Conservation (phyloP, 2,888 invertebrate genomes). For the Ormia ochracea region DNA sequence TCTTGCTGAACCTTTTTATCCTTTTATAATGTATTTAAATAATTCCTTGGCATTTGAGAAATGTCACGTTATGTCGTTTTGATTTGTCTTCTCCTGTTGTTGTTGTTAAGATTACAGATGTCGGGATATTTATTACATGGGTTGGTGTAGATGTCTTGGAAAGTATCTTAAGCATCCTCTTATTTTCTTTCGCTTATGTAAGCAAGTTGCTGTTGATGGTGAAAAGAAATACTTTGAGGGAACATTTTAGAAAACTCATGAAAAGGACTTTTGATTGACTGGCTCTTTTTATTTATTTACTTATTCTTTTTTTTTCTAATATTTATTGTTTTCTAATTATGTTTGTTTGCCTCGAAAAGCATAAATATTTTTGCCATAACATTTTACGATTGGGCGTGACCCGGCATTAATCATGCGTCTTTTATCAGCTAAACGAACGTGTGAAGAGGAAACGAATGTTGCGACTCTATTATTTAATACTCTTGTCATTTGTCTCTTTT, state of each 20-base stretch:
- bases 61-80: constrained; percentile 51
- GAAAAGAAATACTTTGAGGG: background rate
- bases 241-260: background rate
- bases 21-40: constrained; percentile 38
- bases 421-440: constrained; percentile 42
- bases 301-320: background rate
- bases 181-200: background rate
- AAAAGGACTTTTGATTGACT: constrained; percentile 36
- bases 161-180: constrained; percentile 41
- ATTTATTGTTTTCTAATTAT: constrained; percentile 60
- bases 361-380: constrained; percentile 61
- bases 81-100: constrained; percentile 9
- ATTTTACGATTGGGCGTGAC: constrained; percentile 61
- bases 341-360: constrained; percentile 49
- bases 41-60: constrained; percentile 42
- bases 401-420: constrained; percentile 55
- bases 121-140: constrained; percentile 7
- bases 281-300: background rate
- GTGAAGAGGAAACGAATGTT: constrained; percentile 1
- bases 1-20: background rate
- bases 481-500: background rate
- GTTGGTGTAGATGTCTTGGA: background rate
- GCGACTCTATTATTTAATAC: background rate
- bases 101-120: background rate
- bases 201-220: too few species aligned